These are phyloP conservation scores for Bos indicus DNA, from an alignment of 2,113 vertebrate species.

Conservation along the genomic window DNA sequence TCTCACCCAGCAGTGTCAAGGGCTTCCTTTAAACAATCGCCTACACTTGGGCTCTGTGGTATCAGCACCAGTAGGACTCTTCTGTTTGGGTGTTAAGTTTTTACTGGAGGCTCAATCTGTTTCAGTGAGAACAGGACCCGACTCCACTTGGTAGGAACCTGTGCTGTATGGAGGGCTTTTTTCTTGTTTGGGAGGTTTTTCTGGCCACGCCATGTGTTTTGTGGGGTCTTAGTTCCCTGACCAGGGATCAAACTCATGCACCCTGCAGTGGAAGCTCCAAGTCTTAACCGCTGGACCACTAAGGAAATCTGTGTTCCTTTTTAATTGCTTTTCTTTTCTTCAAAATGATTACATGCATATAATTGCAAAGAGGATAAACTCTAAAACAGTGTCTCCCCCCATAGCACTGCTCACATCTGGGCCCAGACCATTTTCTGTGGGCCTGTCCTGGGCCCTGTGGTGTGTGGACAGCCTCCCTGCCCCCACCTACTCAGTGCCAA, in stretches of 20 bases:
- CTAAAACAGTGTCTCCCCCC: rapidly evolving
- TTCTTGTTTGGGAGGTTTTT: not conserved
- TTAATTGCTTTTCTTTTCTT: not conserved
- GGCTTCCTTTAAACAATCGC: rapidly evolving
- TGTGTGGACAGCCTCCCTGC: not conserved
- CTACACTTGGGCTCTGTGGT: rapidly evolving
- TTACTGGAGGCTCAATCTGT: rapidly evolving
- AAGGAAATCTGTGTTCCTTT: not conserved
- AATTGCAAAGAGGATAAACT: rapidly evolving
- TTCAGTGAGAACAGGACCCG: not conserved
- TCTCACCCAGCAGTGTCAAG: not conserved
- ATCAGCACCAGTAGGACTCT: rapidly evolving
- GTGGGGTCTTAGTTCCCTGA: not conserved
- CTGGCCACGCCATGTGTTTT: not conserved
- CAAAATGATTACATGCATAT: rapidly evolving
- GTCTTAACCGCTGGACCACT: not conserved
- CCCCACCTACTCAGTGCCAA: rapidly evolving
- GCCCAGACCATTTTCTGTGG: not conserved
- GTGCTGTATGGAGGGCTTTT: not conserved
- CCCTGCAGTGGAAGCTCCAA: not conserved
- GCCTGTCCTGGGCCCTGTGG: not conserved
- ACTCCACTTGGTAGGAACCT: rapidly evolving
- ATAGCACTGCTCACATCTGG: rapidly evolving
- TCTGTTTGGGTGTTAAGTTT: not conserved
- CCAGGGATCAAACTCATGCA: not conserved